Evolutionary conservation across 2,113 vertebrate species (phyloP).

Genomic region (Hystrix cristata): DNA sequence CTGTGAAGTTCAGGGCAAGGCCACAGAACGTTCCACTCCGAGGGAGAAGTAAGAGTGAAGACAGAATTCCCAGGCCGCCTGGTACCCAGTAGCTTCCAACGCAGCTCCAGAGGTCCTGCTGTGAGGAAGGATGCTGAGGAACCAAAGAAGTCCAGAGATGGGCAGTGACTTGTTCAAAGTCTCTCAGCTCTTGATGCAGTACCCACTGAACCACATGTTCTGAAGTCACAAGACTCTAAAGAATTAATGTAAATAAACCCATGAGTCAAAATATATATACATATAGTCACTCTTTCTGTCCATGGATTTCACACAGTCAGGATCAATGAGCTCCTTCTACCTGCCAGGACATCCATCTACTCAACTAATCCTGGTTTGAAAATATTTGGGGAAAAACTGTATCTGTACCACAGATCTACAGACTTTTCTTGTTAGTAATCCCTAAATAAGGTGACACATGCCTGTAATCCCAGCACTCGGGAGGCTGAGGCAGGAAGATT

Average conservation of each 20-base stretch:
- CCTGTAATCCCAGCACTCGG: no score
- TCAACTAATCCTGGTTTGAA: neutral
- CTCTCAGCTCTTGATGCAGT: constrained; percentile 7
- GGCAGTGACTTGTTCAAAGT: neutral
- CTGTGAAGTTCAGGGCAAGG: neutral
- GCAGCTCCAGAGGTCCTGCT: neutral
- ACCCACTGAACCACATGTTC: neutral
- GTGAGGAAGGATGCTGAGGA: neutral
- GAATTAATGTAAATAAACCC: constrained; percentile 61
- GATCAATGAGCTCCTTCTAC: neutral
- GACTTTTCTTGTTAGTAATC: neutral
- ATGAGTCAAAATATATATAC: neutral
- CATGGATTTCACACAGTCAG: neutral
- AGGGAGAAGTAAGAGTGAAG: constrained; percentile 4
- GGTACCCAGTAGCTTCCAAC: neutral
- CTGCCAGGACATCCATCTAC: neutral
- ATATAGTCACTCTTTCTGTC: neutral
- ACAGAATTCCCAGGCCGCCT: neutral
- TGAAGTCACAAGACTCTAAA: constrained; percentile 62
- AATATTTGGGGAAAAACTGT: neutral
- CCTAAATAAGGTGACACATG: neutral
- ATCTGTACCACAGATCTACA: neutral
- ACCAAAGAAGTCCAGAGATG: neutral
- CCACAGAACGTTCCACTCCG: neutral
- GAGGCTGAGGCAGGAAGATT: no score